Evolutionary conservation across 2,113 vertebrate species (phyloP).

Genomic region (Laticauda colubrina): DNA sequence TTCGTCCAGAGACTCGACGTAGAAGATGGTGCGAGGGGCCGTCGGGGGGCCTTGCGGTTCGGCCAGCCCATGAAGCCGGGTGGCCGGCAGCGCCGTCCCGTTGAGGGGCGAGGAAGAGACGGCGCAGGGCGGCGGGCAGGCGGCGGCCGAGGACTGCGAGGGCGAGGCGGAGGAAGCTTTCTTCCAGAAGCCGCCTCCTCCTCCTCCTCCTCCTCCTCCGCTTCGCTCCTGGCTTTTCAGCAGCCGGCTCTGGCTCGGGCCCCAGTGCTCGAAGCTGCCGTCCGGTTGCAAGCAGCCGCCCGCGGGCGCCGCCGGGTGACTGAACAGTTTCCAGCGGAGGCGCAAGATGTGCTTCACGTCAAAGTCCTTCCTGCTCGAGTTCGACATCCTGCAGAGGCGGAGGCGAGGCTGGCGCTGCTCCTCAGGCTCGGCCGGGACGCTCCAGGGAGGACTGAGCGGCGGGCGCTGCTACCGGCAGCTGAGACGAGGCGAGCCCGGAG

Average conservation of each 20-base stretch:
- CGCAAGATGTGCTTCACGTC: constrained; percentile 79
- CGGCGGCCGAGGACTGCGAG: constrained; percentile 49
- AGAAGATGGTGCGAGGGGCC: constrained; percentile 68
- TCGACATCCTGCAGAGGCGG: constrained; percentile 67
- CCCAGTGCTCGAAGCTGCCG: constrained; percentile 78
- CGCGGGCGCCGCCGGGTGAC: constrained; percentile 67
- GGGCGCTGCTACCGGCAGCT: too few relatives aligned
- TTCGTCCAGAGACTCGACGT: constrained; percentile 73
- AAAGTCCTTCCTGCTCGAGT: constrained; percentile 76
- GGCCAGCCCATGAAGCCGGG: constrained; percentile 57
- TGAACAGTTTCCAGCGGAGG: constrained; percentile 81
- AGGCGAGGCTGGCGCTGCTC: background rate
- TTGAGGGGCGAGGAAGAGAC: constrained; percentile 58
- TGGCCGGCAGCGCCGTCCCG: constrained; percentile 65
- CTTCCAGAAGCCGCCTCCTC: background rate
- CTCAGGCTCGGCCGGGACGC: too few relatives aligned
- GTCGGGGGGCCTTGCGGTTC: constrained; percentile 43
- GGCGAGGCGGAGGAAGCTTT: constrained; percentile 54
- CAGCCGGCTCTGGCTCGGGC: constrained; percentile 74
- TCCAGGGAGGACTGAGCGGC: too few relatives aligned
- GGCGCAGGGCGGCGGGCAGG: constrained; percentile 54
- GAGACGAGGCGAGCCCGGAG: background rate
- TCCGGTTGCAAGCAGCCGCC: constrained; percentile 65
- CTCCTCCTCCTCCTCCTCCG: constrained; percentile 36
- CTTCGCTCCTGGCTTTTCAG: constrained; percentile 72